Evolutionary conservation across 2,113 vertebrate species (phyloP).

Genomic region (Etia nguti): DNA sequence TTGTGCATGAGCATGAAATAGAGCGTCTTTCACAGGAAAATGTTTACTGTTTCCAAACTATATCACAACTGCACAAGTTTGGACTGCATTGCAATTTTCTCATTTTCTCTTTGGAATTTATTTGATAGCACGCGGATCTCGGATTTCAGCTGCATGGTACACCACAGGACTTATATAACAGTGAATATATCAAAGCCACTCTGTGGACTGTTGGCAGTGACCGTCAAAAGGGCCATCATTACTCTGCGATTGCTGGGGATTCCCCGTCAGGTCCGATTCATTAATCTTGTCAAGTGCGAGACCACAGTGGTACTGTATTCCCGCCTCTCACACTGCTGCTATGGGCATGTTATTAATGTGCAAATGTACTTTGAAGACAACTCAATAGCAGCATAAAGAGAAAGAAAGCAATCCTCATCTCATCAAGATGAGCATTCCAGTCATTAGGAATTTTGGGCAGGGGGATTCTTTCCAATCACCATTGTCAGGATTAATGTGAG

Average conservation of each 20-base stretch:
- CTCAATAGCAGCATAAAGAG: conserved; percentile 10
- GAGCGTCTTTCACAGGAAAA: neutral
- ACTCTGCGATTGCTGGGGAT: neutral
- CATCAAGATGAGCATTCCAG: conserved; percentile 40
- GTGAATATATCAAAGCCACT: neutral
- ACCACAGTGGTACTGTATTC: neutral
- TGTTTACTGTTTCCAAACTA: neutral
- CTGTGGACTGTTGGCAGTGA: neutral
- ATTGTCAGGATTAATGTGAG: conserved; percentile 74
- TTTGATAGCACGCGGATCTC: neutral
- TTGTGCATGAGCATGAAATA: neutral
- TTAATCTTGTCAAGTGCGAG: neutral
- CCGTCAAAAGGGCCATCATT: neutral
- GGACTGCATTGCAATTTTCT: neutral
- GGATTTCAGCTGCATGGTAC: neutral
- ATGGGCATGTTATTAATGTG: neutral
- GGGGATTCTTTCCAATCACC: conserved; percentile 62
- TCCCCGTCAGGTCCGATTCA: neutral
- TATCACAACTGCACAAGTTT: neutral
- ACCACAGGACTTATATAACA: neutral
- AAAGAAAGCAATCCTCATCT: conserved; percentile 45
- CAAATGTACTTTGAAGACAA: neutral
- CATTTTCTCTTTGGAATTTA: neutral
- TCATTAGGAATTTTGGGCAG: conserved; percentile 53
- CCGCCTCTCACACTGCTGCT: neutral